These are phyloP conservation scores for Timandra comae DNA, from an alignment of 2,888 invertebrate species.

Conservation along the genomic window DNA sequence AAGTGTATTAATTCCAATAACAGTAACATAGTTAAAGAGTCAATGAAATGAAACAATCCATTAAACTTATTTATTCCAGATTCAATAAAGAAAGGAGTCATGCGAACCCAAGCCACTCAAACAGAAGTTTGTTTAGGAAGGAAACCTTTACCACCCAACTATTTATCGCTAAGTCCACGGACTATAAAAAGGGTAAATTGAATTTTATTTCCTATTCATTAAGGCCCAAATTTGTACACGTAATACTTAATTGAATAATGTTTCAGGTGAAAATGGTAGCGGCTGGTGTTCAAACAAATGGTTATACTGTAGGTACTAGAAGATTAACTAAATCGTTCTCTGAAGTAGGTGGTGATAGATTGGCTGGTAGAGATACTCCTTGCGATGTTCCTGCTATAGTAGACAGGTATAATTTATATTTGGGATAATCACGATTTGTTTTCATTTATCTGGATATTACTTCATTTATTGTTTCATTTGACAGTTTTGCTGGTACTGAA, in stretches of 20 bases:
- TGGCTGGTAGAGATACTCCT: conserved; percentile 47
- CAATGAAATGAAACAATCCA: too few relatives aligned
- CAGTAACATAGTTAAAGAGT: too few relatives aligned
- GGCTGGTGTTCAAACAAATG: conserved; percentile 93
- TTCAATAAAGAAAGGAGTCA: conserved; percentile 87
- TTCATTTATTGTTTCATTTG: too few relatives aligned
- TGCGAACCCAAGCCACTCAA: conserved; percentile 96
- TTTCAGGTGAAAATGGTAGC: conserved; percentile 89
- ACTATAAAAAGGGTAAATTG: conserved; percentile 85
- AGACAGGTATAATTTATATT: conserved; percentile 63
- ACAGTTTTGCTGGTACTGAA: conserved; percentile 65
- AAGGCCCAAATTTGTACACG: too few relatives aligned
- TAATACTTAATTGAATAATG: too few relatives aligned
- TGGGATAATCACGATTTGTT: too few relatives aligned
- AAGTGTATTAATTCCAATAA: too few relatives aligned
- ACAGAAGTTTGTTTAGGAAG: conserved; percentile 86
- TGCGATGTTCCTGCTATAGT: conserved; percentile 47
- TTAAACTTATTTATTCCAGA: too few relatives aligned
- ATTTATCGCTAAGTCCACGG: conserved; percentile 85
- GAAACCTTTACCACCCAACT: conserved; percentile 82
- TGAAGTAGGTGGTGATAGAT: conserved; percentile 78
- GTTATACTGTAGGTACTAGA: conserved; percentile 77
- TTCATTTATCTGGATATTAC: too few relatives aligned
- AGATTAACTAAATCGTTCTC: conserved; percentile 90
- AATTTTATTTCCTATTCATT: neutral